These are phyloP conservation scores for Champsocephalus esox DNA, from an alignment of 2,797 vertebrate species.

Conservation along the genomic window DNA sequence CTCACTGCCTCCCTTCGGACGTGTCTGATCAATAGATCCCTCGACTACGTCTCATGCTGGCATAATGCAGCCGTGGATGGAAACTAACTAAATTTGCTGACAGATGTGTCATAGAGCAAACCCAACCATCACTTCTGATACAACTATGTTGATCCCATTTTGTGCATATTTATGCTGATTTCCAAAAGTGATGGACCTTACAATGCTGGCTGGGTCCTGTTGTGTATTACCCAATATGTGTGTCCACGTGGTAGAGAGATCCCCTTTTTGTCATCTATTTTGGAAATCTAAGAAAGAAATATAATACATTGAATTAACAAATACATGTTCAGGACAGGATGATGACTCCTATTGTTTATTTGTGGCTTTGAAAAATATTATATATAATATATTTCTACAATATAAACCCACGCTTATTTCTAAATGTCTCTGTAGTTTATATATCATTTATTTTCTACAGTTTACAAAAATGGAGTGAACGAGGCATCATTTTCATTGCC, in stretches of 20 bases:
- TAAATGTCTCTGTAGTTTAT: constrained; percentile 1
- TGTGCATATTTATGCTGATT: constrained; percentile 22
- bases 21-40: constrained; percentile 76
- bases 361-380: neutral
- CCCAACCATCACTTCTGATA: constrained; percentile 33
- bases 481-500: constrained; percentile 57
- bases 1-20: constrained; percentile 70
- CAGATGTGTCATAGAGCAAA: constrained; percentile 44
- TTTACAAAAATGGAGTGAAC: constrained; percentile 29
- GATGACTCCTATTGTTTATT: too few species aligned
- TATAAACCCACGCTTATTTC: constrained; percentile 8
- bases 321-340: too few species aligned
- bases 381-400: neutral
- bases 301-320: too few species aligned
- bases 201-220: constrained; percentile 4
- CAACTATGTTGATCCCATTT: constrained; percentile 36
- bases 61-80: constrained; percentile 57
- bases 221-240: constrained; percentile 46
- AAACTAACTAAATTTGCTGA: constrained; percentile 62
- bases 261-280: constrained; percentile 14
- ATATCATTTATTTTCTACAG: constrained; percentile 51
- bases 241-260: constrained; percentile 6
- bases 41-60: constrained; percentile 60
- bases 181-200: constrained; percentile 2
- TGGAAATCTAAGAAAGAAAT: constrained; percentile 20